A percentile compares a stretch with the other conserved stretches of the same genome.
phyloP scores from a whole-genome alignment of 2,113 vertebrate genomes.

The Salvator merianae region DNA sequence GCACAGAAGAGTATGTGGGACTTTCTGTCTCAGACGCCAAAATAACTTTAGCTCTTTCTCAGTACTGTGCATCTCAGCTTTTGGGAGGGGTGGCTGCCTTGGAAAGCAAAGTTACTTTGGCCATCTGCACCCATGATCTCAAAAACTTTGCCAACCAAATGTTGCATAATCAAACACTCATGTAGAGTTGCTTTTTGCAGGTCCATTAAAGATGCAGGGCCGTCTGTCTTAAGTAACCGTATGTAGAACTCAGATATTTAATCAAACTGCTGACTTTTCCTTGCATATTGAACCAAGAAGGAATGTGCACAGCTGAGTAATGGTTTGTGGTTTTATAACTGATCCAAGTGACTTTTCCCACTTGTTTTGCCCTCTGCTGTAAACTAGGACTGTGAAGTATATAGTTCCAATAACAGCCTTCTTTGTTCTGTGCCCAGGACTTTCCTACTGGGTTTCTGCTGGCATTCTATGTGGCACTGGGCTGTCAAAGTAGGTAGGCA shows the following conservation, averaged over 20 bases:
- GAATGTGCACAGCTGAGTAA: not conserved
- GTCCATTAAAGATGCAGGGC: not conserved
- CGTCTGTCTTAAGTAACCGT: not conserved
- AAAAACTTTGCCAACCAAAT: not conserved
- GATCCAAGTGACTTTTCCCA: constrained; percentile 44
- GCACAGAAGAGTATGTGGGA: not conserved
- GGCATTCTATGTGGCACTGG: constrained; percentile 48
- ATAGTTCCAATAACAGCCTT: constrained; percentile 52
- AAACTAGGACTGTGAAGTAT: constrained; percentile 55
- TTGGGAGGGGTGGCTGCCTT: not conserved
- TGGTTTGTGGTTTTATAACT: constrained; percentile 7
- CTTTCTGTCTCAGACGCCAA: not conserved
- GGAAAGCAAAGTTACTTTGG: not conserved
- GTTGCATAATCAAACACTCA: not conserved
- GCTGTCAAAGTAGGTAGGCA: constrained; percentile 45
- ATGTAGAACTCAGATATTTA: constrained; percentile 22
- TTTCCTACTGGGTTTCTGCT: constrained; percentile 52
- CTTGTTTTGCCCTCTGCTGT: not conserved
- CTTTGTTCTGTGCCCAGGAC: constrained; percentile 50
- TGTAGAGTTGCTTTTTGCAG: not conserved
- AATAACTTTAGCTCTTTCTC: not conserved
- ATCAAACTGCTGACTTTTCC: constrained; percentile 19
- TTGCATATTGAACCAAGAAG: not conserved
- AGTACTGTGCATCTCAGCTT: not conserved
- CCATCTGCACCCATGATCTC: not conserved